Percentiles rank a stretch among this genome's conserved stretches.
Conservation (phyloP, 2,888 invertebrate genomes). For the Mycalesis mineus region DNA sequence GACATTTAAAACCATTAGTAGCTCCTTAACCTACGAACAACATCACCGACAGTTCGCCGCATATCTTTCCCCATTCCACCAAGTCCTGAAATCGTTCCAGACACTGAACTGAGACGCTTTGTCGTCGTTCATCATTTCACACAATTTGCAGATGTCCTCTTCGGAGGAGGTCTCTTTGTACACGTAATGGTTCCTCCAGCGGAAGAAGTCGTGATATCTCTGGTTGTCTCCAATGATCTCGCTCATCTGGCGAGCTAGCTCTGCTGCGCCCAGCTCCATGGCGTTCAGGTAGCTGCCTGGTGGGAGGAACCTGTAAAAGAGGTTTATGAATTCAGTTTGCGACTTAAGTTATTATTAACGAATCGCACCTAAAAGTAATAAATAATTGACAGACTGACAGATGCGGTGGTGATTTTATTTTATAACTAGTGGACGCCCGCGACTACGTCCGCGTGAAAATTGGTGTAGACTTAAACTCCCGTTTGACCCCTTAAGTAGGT, state of each 20-base stretch:
- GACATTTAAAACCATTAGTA: no score
- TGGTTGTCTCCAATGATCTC: conserved; percentile 32
- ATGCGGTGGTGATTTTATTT: no score
- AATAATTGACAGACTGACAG: no score
- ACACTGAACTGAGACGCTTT: conserved; percentile 10
- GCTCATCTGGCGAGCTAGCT: conserved; percentile 33
- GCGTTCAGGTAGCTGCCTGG: conserved; percentile 39
- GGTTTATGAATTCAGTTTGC: conserved; percentile 24
- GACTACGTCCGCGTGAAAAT: no score
- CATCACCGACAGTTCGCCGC: conserved; percentile 15
- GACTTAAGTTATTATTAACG: no score
- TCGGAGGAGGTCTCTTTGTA: conserved; percentile 26
- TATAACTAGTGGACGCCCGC: neutral
- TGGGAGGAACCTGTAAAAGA: conserved; percentile 34
- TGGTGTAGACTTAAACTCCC: no score
- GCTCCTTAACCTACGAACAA: no score
- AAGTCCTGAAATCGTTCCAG: conserved; percentile 29
- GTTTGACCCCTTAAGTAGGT: no score
- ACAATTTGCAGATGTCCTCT: conserved; percentile 32
- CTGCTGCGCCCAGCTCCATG: conserved; percentile 29
- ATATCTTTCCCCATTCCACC: conserved; percentile 30
- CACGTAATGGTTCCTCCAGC: conserved; percentile 37
- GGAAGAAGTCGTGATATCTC: conserved; percentile 35
- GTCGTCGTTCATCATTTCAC: conserved; percentile 30
- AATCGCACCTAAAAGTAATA: no score